A percentile compares a stretch with the other conserved stretches of the same genome.
phyloP scores from a whole-genome alignment of 2,797 vertebrate species.

The Alfaro cultratus region DNA sequence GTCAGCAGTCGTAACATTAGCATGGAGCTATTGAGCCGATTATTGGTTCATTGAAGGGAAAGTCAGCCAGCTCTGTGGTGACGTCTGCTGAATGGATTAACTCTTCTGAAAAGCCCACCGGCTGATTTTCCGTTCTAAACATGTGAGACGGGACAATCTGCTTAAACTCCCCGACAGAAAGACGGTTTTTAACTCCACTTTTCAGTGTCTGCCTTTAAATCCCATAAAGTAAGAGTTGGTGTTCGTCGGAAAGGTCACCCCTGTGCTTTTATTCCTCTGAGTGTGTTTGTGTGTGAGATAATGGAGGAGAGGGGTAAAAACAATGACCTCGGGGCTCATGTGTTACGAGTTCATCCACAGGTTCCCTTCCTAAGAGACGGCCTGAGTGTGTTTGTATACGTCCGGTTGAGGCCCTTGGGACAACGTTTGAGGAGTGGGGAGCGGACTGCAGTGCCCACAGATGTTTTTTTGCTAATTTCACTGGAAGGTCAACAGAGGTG shows the following conservation, averaged over 20 bases:
- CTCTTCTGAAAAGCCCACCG: constrained; percentile 27
- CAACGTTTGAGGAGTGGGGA: constrained; percentile 47
- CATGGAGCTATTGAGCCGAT: constrained; percentile 20
- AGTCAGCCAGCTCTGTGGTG: constrained; percentile 43
- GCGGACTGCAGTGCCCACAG: constrained; percentile 61
- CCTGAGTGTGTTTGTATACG: constrained; percentile 33
- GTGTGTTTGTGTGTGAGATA: constrained; percentile 1
- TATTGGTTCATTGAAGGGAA: constrained; percentile 15
- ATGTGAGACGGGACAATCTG: constrained; percentile 21
- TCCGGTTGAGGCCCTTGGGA: constrained; percentile 47
- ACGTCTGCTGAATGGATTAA: constrained; percentile 45
- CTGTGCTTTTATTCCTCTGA: background rate
- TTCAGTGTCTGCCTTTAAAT: background rate
- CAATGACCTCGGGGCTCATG: constrained; percentile 17
- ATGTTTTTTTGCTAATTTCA: constrained; percentile 72
- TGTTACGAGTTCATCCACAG: constrained; percentile 38
- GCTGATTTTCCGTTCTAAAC: constrained; percentile 27
- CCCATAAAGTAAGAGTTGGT: background rate
- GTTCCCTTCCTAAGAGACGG: constrained; percentile 40
- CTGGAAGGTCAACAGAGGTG: constrained; percentile 53
- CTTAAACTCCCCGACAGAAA: background rate
- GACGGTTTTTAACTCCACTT: background rate
- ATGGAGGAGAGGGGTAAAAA: background rate
- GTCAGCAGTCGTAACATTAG: constrained; percentile 10
- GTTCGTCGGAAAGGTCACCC: background rate